A percentile compares a stretch with the other conserved stretches of the same genome.
These are phyloP conservation scores for Maniola jurtina DNA, from an alignment of 1,140 invertebrate genomes.

Conservation along the genomic window DNA sequence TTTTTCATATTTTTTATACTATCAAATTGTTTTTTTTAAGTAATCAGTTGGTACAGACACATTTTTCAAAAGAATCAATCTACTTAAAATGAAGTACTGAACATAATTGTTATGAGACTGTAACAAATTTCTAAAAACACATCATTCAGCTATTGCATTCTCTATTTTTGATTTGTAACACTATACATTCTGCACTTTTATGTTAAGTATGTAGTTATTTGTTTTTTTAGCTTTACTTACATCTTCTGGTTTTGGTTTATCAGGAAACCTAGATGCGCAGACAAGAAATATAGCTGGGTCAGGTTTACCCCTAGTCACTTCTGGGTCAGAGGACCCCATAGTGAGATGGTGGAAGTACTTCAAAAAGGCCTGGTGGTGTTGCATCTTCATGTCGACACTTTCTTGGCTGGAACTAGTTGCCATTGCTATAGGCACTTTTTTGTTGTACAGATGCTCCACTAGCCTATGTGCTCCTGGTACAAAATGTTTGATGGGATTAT, in stretches of 20 bases:
- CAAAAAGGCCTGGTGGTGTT: constrained; percentile 82
- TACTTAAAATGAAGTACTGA: too few species aligned
- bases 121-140: too few species aligned
- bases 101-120: too few species aligned
- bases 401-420: constrained; percentile 85
- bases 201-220: neutral
- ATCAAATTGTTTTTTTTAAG: too few species aligned
- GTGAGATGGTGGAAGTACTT: constrained; percentile 84
- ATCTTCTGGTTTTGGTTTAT: constrained; percentile 79
- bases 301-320: constrained; percentile 88
- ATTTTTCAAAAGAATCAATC: too few species aligned
- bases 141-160: too few species aligned
- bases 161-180: too few species aligned
- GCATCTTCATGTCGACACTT: constrained; percentile 83
- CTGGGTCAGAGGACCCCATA: constrained; percentile 84
- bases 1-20: too few species aligned
- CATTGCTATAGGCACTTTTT: constrained; percentile 84
- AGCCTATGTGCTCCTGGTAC: constrained; percentile 83
- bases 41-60: neutral
- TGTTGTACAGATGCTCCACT: constrained; percentile 82
- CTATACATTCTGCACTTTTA: neutral
- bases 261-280: constrained; percentile 84
- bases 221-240: constrained; percentile 49
- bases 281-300: constrained; percentile 88
- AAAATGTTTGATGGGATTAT: neutral